phyloP scores from a whole-genome alignment of 1,140 invertebrate species.

The Drosophila sulfurigaster region DNA sequence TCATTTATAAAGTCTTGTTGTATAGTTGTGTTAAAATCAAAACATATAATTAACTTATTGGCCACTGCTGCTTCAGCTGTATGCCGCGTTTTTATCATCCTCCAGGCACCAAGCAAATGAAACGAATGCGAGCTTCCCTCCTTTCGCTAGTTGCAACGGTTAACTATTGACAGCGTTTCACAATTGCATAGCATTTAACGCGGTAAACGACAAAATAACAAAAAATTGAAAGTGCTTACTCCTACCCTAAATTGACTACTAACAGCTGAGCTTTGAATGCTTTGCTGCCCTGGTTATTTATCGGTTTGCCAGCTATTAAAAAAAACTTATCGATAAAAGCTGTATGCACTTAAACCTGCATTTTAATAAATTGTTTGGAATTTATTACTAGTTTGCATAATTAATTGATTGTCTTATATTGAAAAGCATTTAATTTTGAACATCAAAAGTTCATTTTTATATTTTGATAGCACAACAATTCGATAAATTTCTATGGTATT shows the following conservation, averaged over 20 bases:
- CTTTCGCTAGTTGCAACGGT: neutral
- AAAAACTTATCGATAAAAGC: slow-evolving; percentile 1
- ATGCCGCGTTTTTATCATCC: neutral
- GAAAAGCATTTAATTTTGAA: too few relatives aligned
- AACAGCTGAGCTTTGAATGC: too few relatives aligned
- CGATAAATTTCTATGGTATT: neutral
- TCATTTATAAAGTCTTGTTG: slow-evolving; percentile 23
- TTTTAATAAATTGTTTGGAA: neutral
- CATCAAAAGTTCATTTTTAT: neutral
- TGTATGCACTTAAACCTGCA: neutral
- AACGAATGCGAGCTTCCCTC: neutral
- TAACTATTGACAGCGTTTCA: neutral
- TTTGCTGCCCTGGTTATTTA: too few relatives aligned
- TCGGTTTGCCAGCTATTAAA: too few relatives aligned
- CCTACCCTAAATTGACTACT: too few relatives aligned
- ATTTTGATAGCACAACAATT: neutral
- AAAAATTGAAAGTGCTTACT: neutral
- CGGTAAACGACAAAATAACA: neutral
- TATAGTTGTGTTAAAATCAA: slow-evolving; percentile 1
- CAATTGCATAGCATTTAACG: neutral
- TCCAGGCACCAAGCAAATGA: neutral
- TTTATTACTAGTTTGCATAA: too few relatives aligned
- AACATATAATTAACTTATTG: neutral
- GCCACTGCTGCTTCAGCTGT: neutral
- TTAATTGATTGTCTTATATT: too few relatives aligned